These are phyloP conservation scores for Cyrtorhinus lividipennis DNA, from an alignment of 1,140 invertebrate genomes.

Conservation along the genomic window DNA sequence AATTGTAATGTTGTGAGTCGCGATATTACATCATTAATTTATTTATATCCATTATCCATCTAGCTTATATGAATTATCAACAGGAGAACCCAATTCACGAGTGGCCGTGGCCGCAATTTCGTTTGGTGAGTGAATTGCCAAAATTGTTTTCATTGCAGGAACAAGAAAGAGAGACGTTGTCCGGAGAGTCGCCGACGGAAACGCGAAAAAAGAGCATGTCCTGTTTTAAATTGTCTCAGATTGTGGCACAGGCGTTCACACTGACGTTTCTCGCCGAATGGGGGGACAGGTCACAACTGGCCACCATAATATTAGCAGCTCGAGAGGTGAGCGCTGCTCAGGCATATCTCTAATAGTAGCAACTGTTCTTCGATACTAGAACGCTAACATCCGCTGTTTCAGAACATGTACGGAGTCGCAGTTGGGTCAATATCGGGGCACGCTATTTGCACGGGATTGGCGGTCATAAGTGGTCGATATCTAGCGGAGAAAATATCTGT, in stretches of 20 bases:
- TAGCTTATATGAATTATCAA: too few relatives aligned
- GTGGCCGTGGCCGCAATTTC: too few relatives aligned
- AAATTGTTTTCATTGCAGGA: not conserved
- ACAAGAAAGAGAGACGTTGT: not conserved
- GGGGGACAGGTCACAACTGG: conserved; percentile 94
- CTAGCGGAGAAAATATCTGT: conserved; percentile 93
- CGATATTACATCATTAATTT: too few relatives aligned
- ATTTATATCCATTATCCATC: too few relatives aligned
- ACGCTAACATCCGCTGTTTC: too few relatives aligned
- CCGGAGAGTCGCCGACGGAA: not conserved
- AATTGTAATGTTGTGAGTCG: too few relatives aligned
- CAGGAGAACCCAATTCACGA: too few relatives aligned
- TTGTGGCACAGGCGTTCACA: conserved; percentile 83
- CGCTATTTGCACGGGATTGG: conserved; percentile 88
- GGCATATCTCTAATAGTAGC: not conserved
- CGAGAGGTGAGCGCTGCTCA: conserved; percentile 32
- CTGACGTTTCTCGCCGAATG: conserved; percentile 97
- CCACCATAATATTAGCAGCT: conserved; percentile 89
- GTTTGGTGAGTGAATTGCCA: too few relatives aligned
- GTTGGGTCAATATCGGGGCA: conserved; percentile 87
- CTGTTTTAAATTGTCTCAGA: conserved; percentile 50
- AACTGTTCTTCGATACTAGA: not conserved
- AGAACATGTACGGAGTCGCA: conserved; percentile 85
- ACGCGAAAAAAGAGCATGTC: conserved; percentile 24
- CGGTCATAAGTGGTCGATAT: conserved; percentile 89